These are phyloP conservation scores for Philonicus albiceps DNA, from an alignment of 2,888 invertebrate species.

Conservation along the genomic window DNA sequence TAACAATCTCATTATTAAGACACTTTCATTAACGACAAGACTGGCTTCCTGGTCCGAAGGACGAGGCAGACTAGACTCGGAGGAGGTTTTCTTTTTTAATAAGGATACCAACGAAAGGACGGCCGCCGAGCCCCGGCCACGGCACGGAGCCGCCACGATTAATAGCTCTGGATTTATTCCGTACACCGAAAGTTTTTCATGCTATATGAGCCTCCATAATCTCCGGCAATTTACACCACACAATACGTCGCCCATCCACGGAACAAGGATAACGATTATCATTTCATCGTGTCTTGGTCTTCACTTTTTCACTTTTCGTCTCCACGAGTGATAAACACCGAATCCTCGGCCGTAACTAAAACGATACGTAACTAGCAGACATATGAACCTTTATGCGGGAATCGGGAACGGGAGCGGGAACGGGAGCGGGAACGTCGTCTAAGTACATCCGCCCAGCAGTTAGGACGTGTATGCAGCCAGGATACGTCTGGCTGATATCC, in stretches of 20 bases:
- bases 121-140: neutral
- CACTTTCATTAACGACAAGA: slow-evolving; percentile 42
- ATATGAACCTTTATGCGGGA: slow-evolving; percentile 27
- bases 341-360: slow-evolving; percentile 2
- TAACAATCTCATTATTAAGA: slow-evolving; percentile 47
- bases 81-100: slow-evolving; percentile 30
- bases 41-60: neutral
- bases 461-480: slow-evolving; percentile 4
- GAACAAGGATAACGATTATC: slow-evolving; percentile 41
- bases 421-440: neutral
- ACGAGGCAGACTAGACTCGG: neutral
- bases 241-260: slow-evolving; percentile 16
- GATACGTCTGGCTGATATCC: slow-evolving; percentile 41
- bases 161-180: slow-evolving; percentile 38
- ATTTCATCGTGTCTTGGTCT: slow-evolving; percentile 36
- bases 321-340: slow-evolving; percentile 34
- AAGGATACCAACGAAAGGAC: neutral
- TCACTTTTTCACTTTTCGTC: slow-evolving; percentile 41
- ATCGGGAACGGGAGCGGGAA: neutral
- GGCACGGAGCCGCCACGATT: neutral
- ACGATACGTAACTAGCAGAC: slow-evolving; percentile 32
- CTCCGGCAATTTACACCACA: slow-evolving; percentile 30
- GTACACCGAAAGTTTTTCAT: slow-evolving; percentile 29
- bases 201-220: slow-evolving; percentile 36
- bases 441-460: neutral